Percentiles rank a stretch among this genome's conserved stretches.
Conservation (phyloP, 2,113 vertebrate genomes). For the Papio anubis region DNA sequence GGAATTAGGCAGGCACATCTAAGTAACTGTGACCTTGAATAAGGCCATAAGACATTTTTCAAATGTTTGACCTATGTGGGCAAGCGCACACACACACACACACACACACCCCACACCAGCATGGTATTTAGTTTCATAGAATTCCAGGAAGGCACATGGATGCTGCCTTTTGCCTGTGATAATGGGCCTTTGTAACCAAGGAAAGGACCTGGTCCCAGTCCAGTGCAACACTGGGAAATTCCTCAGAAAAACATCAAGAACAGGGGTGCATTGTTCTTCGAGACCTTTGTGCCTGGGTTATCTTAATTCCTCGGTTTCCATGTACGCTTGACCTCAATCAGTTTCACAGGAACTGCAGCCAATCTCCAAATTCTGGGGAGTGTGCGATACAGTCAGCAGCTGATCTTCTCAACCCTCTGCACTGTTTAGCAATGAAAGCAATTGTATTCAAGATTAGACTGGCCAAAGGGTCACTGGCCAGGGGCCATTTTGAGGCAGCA, state of each 20-base stretch:
- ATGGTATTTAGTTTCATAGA: slow-evolving; percentile 13
- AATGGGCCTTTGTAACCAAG: slow-evolving; percentile 64
- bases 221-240: slow-evolving; percentile 39
- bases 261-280: slow-evolving; percentile 37
- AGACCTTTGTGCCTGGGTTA: slow-evolving; percentile 26
- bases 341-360: neutral
- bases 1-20: neutral
- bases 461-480: neutral
- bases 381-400: neutral
- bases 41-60: slow-evolving; percentile 13
- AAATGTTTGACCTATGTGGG: neutral
- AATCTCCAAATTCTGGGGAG: neutral
- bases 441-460: neutral
- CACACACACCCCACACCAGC: neutral
- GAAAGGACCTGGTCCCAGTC: slow-evolving; percentile 36
- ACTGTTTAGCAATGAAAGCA: neutral
- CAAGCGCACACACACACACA: too few relatives aligned
- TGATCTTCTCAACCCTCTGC: neutral
- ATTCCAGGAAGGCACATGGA: slow-evolving; percentile 24
- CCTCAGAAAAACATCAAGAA: slow-evolving; percentile 39
- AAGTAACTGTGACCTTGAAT: neutral
- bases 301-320: slow-evolving; percentile 63
- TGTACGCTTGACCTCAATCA: neutral
- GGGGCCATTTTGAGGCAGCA: neutral
- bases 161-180: neutral